phyloP scores from a whole-genome alignment of 2,113 vertebrate species.

The Phylloscopus whistleri region DNA sequence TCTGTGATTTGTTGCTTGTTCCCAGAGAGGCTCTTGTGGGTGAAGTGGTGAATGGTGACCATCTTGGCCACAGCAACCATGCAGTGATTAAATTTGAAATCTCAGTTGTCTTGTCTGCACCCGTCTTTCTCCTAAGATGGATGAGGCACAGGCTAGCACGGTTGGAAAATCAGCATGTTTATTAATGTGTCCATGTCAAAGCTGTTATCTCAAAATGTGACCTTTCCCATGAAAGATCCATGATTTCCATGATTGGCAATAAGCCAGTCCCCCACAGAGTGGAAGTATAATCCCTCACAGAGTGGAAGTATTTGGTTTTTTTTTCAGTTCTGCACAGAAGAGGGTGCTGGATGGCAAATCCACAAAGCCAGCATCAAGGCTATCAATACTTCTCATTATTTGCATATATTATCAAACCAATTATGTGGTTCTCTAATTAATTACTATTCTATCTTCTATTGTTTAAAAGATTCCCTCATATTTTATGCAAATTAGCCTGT shows the following conservation, averaged over 20 bases:
- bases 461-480: fast-evolving
- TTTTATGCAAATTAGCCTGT: not conserved
- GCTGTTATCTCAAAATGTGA: not conserved
- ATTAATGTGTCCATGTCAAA: not conserved
- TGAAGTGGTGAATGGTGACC: not conserved
- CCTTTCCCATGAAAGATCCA: not conserved
- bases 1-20: not conserved
- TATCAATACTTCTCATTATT: not conserved
- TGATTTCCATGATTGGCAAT: no score
- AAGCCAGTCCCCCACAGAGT: not conserved
- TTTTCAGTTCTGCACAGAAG: not conserved
- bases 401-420: not conserved
- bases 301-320: not conserved
- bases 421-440: not conserved
- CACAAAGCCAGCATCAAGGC: not conserved
- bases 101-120: not conserved
- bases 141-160: fast-evolving
- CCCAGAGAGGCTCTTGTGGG: not conserved
- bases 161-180: not conserved
- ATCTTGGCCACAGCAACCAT: not conserved
- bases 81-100: not conserved
- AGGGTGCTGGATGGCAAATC: not conserved
- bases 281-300: not conserved
- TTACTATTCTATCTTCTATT: not conserved
- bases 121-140: not conserved